These are phyloP conservation scores for Trichonephila clavipes DNA, from an alignment of 1,140 invertebrate species.

Conservation along the genomic window DNA sequence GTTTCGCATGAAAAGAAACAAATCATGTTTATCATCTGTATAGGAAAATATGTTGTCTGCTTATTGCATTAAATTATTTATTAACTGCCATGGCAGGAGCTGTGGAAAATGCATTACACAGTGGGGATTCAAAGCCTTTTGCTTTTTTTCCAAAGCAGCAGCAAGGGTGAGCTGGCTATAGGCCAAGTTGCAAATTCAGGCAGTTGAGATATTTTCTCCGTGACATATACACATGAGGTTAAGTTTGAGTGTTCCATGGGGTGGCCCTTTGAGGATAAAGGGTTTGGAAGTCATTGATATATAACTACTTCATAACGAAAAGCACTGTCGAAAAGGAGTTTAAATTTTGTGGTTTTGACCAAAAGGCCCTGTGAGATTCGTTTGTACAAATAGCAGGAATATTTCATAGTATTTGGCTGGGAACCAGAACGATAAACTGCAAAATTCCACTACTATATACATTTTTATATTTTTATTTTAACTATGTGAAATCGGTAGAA, in stretches of 20 bases:
- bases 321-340: conserved; percentile 20
- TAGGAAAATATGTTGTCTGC: conserved; percentile 14
- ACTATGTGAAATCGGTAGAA: too few species aligned
- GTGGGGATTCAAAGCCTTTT: not conserved
- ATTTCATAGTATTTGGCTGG: not conserved
- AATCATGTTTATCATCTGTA: conserved; percentile 10
- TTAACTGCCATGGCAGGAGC: conserved; percentile 34
- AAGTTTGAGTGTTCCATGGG: not conserved
- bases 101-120: not conserved
- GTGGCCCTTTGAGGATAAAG: not conserved
- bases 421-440: not conserved
- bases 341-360: conserved; percentile 36
- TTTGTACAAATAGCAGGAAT: not conserved
- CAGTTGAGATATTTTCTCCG: not conserved
- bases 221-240: not conserved
- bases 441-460: not conserved
- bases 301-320: not conserved
- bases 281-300: not conserved
- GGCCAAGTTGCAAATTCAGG: not conserved
- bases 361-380: not conserved
- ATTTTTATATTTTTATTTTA: not conserved
- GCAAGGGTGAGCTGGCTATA: too few species aligned
- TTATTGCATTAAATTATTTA: conserved; percentile 55
- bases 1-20: not conserved
- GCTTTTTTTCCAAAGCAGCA: too few species aligned